Conservation (phyloP, 2,113 vertebrate species). For the Ceratotherium simum region DNA sequence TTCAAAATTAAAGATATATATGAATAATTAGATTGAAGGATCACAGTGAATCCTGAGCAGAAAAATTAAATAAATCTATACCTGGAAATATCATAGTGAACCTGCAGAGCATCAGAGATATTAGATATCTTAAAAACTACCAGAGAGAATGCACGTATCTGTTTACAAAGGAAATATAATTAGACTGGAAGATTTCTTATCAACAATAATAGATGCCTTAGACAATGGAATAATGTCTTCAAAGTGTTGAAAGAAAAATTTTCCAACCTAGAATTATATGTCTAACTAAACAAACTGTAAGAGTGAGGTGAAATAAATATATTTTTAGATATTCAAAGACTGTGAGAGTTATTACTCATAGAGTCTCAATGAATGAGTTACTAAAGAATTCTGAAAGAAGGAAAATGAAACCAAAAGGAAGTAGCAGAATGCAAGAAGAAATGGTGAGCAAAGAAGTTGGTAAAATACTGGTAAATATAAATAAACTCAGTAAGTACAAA, state of each 20-base stretch:
- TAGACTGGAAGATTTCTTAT: not conserved
- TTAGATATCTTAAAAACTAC: not conserved
- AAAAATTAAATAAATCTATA: not conserved
- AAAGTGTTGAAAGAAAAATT: not conserved
- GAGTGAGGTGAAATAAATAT: not conserved
- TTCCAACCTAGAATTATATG: not conserved
- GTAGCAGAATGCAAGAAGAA: not conserved
- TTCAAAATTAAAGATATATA: not conserved
- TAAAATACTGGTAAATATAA: not conserved
- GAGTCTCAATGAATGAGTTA: not conserved
- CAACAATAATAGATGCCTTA: not conserved
- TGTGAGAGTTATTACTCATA: not conserved
- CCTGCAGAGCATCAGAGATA: not conserved
- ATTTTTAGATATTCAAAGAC: not conserved
- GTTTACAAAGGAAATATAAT: not conserved
- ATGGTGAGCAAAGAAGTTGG: not conserved
- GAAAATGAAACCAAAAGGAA: not conserved
- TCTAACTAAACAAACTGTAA: not conserved
- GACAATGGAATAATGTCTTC: not conserved
- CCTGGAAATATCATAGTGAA: not conserved
- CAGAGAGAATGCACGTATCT: not conserved
- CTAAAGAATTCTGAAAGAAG: constrained; percentile 14
- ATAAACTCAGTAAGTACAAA: not conserved
- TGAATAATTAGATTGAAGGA: not conserved
- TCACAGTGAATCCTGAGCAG: not conserved